phyloP scores from a whole-genome alignment of 2,113 vertebrate genomes.

The Colinus virginianus region DNA sequence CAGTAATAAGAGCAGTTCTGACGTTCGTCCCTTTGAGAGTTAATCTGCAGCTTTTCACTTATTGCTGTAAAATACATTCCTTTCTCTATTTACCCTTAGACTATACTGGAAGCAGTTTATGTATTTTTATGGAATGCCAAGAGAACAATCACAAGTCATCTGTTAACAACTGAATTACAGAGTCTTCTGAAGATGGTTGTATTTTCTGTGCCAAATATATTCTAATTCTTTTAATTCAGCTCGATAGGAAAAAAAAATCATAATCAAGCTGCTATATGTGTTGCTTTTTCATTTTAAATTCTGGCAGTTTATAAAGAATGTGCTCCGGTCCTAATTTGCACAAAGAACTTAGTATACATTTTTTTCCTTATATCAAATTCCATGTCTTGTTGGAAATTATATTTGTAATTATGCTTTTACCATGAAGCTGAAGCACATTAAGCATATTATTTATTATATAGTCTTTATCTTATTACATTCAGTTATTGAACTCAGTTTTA shows the following conservation, averaged over 20 bases:
- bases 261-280: not conserved
- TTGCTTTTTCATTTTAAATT: conserved; percentile 45
- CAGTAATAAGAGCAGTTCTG: not conserved
- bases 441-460: conserved; percentile 24
- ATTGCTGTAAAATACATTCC: not conserved
- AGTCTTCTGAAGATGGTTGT: not conserved
- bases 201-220: conserved; percentile 39
- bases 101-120: not conserved
- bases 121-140: conserved; percentile 32
- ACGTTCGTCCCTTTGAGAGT: not conserved
- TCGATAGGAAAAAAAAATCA: not conserved
- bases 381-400: conserved; percentile 24
- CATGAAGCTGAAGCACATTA: conserved; percentile 20
- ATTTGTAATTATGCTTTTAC: conserved; percentile 26
- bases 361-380: conserved; percentile 29
- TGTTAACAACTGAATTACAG: conserved; percentile 1
- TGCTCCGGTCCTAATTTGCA: not conserved
- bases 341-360: conserved; percentile 21
- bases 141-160: conserved; percentile 8
- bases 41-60: not conserved
- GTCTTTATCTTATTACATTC: conserved; percentile 25
- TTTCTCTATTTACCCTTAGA: not conserved
- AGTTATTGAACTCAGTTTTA: not conserved
- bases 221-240: not conserved
- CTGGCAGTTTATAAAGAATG: conserved; percentile 24